A percentile compares a stretch with the other conserved stretches of the same genome.
Conservation (phyloP, 1,140 invertebrate genomes). For the Prorops nasuta region DNA sequence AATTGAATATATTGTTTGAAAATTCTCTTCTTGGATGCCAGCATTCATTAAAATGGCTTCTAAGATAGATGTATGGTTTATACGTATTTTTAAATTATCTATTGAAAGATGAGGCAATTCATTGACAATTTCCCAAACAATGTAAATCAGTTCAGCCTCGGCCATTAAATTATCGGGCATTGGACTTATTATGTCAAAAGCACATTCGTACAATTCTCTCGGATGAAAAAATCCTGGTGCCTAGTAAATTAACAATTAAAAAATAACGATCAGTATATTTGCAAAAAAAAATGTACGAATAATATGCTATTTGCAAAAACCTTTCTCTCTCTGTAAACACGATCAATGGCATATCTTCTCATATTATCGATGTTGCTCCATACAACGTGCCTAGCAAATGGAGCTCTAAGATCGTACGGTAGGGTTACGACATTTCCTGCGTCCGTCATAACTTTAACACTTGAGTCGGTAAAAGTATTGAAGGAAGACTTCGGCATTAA, state of each 20-base stretch:
- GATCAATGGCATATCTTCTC: constrained; percentile 82
- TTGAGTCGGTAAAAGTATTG: constrained; percentile 60
- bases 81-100: constrained; percentile 70
- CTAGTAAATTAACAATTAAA: constrained; percentile 21
- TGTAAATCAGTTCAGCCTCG: constrained; percentile 82
- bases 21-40: constrained; percentile 74
- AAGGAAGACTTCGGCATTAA: constrained; percentile 69
- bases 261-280: constrained; percentile 13
- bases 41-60: constrained; percentile 77
- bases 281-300: constrained; percentile 1
- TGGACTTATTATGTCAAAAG: constrained; percentile 89
- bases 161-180: constrained; percentile 68
- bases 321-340: constrained; percentile 82
- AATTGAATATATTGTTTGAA: constrained; percentile 65
- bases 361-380: constrained; percentile 76
- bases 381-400: constrained; percentile 81
- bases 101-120: constrained; percentile 68
- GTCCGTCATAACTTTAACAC: constrained; percentile 81
- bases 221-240: constrained; percentile 81
- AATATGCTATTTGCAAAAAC: constrained; percentile 45
- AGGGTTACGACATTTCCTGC: constrained; percentile 77
- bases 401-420: constrained; percentile 74
- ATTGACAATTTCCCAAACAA: constrained; percentile 75
- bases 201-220: constrained; percentile 84
- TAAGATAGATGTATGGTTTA: constrained; percentile 83